These are phyloP conservation scores for Gadopsis marmoratus DNA, from an alignment of 2,797 vertebrate species.

Conservation along the genomic window DNA sequence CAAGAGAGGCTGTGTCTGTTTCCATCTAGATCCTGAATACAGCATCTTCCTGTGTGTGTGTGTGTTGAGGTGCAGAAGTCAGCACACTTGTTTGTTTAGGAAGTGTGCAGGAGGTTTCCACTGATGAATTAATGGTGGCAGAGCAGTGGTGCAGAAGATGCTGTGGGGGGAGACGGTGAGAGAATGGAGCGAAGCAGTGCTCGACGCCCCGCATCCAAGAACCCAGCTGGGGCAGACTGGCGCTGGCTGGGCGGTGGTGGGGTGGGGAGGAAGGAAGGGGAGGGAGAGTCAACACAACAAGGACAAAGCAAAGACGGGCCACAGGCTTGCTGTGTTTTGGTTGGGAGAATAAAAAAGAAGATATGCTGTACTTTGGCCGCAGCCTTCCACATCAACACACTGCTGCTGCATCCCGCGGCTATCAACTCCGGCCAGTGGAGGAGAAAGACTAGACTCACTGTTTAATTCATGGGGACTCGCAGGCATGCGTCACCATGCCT, in stretches of 20 bases:
- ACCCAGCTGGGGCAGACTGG: slow-evolving; percentile 64
- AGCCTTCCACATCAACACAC: slow-evolving; percentile 38
- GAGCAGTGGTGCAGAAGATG: slow-evolving; percentile 75
- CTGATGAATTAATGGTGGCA: slow-evolving; percentile 82
- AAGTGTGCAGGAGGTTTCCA: slow-evolving; percentile 70
- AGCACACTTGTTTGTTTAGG: slow-evolving; percentile 65
- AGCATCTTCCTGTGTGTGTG: slow-evolving; percentile 16
- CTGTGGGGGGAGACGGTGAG: slow-evolving; percentile 45
- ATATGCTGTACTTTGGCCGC: slow-evolving; percentile 26
- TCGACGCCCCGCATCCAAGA: slow-evolving; percentile 39
- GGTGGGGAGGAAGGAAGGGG: slow-evolving; percentile 1
- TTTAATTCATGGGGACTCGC: slow-evolving; percentile 46
- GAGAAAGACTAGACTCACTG: slow-evolving; percentile 38
- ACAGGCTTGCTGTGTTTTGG: slow-evolving; percentile 36
- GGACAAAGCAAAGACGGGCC: slow-evolving; percentile 71
- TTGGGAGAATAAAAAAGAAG: neutral
- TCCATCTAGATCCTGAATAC: slow-evolving; percentile 35
- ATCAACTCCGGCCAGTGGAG: slow-evolving; percentile 28
- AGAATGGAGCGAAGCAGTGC: slow-evolving; percentile 30
- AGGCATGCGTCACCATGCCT: slow-evolving; percentile 28
- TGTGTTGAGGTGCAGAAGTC: slow-evolving; percentile 51
- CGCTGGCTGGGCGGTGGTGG: slow-evolving; percentile 9
- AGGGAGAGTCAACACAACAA: slow-evolving; percentile 58
- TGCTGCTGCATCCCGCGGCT: slow-evolving; percentile 35
- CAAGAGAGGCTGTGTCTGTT: slow-evolving; percentile 17